Evolutionary conservation across 2,113 vertebrate genomes (phyloP).

Genomic region (Carassius carassius): DNA sequence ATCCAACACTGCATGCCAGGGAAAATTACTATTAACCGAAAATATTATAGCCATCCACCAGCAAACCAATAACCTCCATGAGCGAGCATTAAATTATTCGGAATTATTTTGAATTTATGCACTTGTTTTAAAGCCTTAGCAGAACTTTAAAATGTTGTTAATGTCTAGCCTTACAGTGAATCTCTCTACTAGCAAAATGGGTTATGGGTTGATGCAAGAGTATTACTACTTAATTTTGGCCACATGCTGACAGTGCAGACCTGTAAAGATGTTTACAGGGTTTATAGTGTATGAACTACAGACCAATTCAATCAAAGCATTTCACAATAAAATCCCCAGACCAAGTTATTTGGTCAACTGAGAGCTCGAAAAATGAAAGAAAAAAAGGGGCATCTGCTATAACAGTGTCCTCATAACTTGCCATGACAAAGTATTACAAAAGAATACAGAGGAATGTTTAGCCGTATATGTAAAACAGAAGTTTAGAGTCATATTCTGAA

Average conservation of each 20-base stretch:
- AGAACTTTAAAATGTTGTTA: slow-evolving; percentile 7
- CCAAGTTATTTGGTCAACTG: slow-evolving; percentile 41
- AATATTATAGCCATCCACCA: neutral
- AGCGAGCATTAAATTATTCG: neutral
- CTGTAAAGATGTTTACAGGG: slow-evolving; percentile 36
- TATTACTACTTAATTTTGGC: slow-evolving; percentile 27
- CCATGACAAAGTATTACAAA: slow-evolving; percentile 18
- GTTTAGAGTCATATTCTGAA: slow-evolving; percentile 1
- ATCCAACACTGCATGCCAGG: neutral
- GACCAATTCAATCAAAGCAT: slow-evolving; percentile 47
- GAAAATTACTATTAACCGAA: neutral
- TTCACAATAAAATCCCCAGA: slow-evolving; percentile 40
- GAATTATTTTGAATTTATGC: neutral
- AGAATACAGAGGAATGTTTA: neutral
- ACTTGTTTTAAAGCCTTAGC: neutral
- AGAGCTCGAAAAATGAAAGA: slow-evolving; percentile 31
- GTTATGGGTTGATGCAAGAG: slow-evolving; percentile 21
- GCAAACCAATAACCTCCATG: neutral
- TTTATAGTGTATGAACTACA: slow-evolving; percentile 35
- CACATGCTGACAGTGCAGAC: slow-evolving; percentile 35
- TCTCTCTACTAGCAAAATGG: slow-evolving; percentile 1
- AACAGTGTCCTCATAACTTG: slow-evolving; percentile 11
- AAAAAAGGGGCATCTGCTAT: slow-evolving; percentile 26
- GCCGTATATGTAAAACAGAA: neutral
- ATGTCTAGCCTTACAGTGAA: neutral